A percentile compares a stretch with the other conserved stretches of the same genome.
These are phyloP conservation scores for Streblospio benedicti DNA, from an alignment of 1,140 invertebrate genomes.

Conservation along the genomic window DNA sequence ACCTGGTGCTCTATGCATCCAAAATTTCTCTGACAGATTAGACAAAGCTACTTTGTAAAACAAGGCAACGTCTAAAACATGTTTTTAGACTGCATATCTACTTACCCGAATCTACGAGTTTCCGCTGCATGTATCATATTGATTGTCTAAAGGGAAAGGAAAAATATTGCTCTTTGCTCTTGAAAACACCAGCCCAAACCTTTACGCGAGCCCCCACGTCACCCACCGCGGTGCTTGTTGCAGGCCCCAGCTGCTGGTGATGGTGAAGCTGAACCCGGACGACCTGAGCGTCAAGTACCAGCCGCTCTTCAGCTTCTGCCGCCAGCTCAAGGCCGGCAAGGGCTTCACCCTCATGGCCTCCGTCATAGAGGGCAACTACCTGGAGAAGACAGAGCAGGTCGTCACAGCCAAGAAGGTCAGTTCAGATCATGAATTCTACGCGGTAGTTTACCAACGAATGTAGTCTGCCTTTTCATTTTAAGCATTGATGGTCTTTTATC, in stretches of 20 bases:
- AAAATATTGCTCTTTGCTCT: too few relatives aligned
- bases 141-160: too few relatives aligned
- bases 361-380: slow-evolving; percentile 66
- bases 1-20: too few relatives aligned
- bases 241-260: slow-evolving; percentile 76
- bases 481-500: too few relatives aligned
- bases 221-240: not conserved
- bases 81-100: too few relatives aligned
- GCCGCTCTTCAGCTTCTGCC: slow-evolving; percentile 89
- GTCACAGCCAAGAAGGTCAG: slow-evolving; percentile 62
- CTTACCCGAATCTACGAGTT: too few relatives aligned
- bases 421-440: slow-evolving; percentile 6
- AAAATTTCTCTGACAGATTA: not conserved
- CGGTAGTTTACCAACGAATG: too few relatives aligned
- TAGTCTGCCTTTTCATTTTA: too few relatives aligned
- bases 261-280: slow-evolving; percentile 51
- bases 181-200: too few relatives aligned
- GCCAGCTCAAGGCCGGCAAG: slow-evolving; percentile 92
- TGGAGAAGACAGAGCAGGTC: slow-evolving; percentile 59
- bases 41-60: not conserved
- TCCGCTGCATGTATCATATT: too few relatives aligned
- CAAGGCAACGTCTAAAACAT: too few relatives aligned
- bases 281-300: slow-evolving; percentile 47
- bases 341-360: slow-evolving; percentile 85
- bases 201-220: too few relatives aligned